These are phyloP conservation scores for Drosophila gunungcola DNA, from an alignment of 1,140 invertebrate genomes.

Conservation along the genomic window DNA sequence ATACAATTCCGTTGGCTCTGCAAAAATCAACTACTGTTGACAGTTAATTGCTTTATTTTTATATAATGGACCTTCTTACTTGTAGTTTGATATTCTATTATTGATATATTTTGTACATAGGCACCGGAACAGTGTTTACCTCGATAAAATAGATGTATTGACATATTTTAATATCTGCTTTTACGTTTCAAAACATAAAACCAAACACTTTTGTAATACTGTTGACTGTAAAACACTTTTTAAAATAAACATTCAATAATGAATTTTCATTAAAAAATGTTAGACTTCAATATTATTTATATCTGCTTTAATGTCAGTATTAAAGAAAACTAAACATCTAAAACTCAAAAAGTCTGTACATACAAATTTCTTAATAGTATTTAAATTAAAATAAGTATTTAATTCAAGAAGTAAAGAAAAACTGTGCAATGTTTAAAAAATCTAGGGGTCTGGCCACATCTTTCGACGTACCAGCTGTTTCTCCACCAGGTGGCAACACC, in stretches of 20 bases:
- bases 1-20: conserved; percentile 25
- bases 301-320: too few relatives aligned
- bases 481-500: conserved; percentile 17
- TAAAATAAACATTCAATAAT: conserved; percentile 17
- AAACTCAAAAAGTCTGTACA: background rate
- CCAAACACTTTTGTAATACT: conserved; percentile 21
- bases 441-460: background rate
- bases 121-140: background rate
- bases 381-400: too few relatives aligned
- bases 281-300: background rate
- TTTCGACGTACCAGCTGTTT: conserved; percentile 9
- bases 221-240: conserved; percentile 27
- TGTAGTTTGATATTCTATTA: conserved; percentile 34
- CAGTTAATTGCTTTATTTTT: conserved; percentile 27
- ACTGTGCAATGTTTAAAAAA: too few relatives aligned
- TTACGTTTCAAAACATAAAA: conserved; percentile 5
- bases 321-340: too few relatives aligned
- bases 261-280: background rate
- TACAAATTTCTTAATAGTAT: too few relatives aligned
- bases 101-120: conserved; percentile 29
- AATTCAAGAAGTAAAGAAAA: too few relatives aligned
- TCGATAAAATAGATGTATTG: background rate
- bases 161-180: background rate
- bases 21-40: conserved; percentile 25
- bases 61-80: conserved; percentile 45